Percentiles rank a stretch among this genome's conserved stretches.
Conservation (phyloP, 1,140 invertebrate genomes). For the Fragariocoptes setiger region DNA sequence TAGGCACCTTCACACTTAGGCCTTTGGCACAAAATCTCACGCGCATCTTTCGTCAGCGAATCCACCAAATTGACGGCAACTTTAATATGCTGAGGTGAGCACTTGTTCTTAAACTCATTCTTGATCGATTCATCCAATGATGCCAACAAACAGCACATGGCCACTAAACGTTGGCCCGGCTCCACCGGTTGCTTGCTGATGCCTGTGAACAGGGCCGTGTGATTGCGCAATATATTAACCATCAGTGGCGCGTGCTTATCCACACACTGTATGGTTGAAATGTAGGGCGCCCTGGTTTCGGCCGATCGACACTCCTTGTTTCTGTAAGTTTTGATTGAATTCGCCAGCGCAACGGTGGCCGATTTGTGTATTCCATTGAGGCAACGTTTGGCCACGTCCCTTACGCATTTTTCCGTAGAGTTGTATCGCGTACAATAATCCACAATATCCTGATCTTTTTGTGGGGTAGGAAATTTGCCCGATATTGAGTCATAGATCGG, state of each 20-base stretch:
- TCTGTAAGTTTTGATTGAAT: no score
- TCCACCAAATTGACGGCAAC: neutral
- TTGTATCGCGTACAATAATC: neutral
- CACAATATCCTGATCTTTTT: neutral
- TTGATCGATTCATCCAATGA: neutral
- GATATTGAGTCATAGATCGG: neutral
- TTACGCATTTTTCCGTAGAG: neutral
- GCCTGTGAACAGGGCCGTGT: no score
- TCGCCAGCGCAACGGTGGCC: neutral
- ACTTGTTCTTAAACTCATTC: neutral
- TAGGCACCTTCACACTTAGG: neutral
- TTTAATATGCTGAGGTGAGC: neutral
- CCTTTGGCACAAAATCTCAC: neutral
- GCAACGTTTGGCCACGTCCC: neutral
- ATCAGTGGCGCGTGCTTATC: no score
- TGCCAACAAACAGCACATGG: neutral
- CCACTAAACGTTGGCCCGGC: neutral
- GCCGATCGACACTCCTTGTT: no score
- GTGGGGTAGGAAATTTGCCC: neutral
- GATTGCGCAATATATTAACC: no score
- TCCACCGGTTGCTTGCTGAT: no score
- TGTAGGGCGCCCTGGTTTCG: no score
- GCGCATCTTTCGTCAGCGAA: neutral
- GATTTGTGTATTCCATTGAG: neutral
- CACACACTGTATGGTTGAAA: no score